A percentile compares a stretch with the other conserved stretches of the same genome.
These are phyloP conservation scores for Ophiothrix spiculata DNA, from an alignment of 35 echinoderm and acorn worm genomes.

Conservation along the genomic window DNA sequence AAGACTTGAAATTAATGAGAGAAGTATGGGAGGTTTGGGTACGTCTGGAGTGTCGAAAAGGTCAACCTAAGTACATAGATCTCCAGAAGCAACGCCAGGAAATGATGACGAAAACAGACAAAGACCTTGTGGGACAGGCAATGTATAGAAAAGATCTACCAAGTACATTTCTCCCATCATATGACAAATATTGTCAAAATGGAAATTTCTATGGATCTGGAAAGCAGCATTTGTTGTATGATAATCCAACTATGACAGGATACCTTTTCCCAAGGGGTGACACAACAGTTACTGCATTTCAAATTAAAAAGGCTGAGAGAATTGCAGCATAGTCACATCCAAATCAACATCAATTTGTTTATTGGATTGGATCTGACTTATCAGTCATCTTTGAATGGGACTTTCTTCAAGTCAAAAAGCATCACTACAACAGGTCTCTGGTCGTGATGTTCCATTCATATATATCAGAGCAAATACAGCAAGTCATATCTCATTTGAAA, in stretches of 20 bases:
- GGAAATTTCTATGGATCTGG: no score
- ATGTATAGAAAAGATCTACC: neutral
- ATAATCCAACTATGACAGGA: neutral
- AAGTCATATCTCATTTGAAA: neutral
- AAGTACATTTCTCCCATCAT: neutral
- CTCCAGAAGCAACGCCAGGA: neutral
- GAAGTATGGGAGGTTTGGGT: conserved; percentile 37
- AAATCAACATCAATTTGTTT: neutral
- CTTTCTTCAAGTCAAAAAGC: conserved; percentile 17
- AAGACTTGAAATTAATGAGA: conserved; percentile 8
- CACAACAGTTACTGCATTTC: conserved; percentile 3
- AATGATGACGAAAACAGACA: neutral
- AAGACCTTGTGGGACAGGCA: neutral
- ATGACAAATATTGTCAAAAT: no score
- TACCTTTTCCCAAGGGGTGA: neutral
- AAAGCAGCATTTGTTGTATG: conserved; percentile 12
- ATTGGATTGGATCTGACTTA: neutral
- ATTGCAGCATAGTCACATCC: neutral
- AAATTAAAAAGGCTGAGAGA: neutral
- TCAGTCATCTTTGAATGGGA: conserved; percentile 4
- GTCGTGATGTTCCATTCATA: conserved; percentile 47
- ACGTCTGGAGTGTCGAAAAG: neutral
- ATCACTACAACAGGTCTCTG: neutral
- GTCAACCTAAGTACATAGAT: neutral
- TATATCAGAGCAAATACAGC: neutral